These are phyloP conservation scores for Globicephala melas DNA, from an alignment of 2,113 vertebrate genomes.

Conservation along the genomic window DNA sequence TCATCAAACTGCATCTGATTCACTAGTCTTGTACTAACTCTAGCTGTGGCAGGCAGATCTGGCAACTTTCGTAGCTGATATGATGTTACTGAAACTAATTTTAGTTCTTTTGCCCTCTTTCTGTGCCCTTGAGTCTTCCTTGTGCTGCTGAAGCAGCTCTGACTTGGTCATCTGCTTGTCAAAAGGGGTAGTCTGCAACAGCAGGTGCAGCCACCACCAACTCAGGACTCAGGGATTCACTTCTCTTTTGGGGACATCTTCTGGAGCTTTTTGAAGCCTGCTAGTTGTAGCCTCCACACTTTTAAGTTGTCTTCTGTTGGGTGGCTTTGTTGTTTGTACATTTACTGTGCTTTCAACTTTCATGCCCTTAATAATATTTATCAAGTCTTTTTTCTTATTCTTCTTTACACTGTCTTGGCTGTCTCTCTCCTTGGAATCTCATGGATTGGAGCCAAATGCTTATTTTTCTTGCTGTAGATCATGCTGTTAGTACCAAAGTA, in stretches of 20 bases:
- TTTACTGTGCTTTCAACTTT: constrained; percentile 88
- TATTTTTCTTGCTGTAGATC: constrained; percentile 60
- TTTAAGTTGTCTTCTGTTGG: neutral
- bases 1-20: too few relatives aligned
- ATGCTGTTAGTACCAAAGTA: constrained; percentile 63
- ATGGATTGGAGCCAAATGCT: neutral
- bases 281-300: constrained; percentile 68
- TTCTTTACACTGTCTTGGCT: constrained; percentile 6
- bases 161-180: too few relatives aligned
- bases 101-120: too few relatives aligned
- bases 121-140: too few relatives aligned
- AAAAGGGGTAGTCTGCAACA: too few relatives aligned
- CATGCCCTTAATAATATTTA: constrained; percentile 88
- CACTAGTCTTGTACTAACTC: too few relatives aligned
- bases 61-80: too few relatives aligned
- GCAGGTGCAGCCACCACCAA: too few relatives aligned
- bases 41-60: too few relatives aligned
- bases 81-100: too few relatives aligned
- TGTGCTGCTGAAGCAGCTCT: too few relatives aligned
- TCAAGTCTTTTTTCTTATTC: constrained; percentile 82
- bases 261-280: constrained; percentile 76
- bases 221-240: too few relatives aligned
- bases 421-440: constrained; percentile 16
- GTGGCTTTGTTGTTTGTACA: constrained; percentile 68
- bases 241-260: constrained; percentile 67